Conservation (phyloP, 2,888 invertebrate genomes). For the Thymelicus lineola region DNA sequence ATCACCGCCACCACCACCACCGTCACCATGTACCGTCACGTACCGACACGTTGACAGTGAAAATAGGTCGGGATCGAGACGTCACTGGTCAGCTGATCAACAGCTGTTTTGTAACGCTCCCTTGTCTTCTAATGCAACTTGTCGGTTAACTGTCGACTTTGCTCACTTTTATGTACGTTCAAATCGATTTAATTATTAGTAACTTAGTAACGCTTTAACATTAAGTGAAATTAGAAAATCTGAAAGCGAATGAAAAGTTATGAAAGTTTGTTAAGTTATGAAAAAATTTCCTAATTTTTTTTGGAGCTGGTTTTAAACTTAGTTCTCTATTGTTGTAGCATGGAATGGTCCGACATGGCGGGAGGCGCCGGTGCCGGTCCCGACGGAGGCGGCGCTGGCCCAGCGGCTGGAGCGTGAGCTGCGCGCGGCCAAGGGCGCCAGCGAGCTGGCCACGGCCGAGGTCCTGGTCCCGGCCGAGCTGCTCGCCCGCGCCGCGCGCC, state of each 20-base stretch:
- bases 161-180: neutral
- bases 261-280: neutral
- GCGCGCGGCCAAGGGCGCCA: conserved; percentile 91
- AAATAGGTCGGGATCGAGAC: conserved; percentile 46
- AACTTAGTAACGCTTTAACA: conserved; percentile 18
- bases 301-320: conserved; percentile 44
- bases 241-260: conserved; percentile 3
- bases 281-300: conserved; percentile 40
- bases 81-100: conserved; percentile 70
- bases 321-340: conserved; percentile 67
- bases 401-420: conserved; percentile 91
- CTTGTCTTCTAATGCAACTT: conserved; percentile 53
- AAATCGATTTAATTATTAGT: neutral
- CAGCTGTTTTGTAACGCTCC: conserved; percentile 69
- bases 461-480: conserved; percentile 94
- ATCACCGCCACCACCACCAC: too few relatives aligned
- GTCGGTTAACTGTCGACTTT: conserved; percentile 26
- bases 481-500: conserved; percentile 90
- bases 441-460: conserved; percentile 92
- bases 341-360: conserved; percentile 80
- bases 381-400: conserved; percentile 88
- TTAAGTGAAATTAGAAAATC: conserved; percentile 36
- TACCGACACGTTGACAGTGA: too few relatives aligned
- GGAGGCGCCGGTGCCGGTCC: conserved; percentile 79
- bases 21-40: too few relatives aligned